Percentiles rank a stretch among this genome's conserved stretches.
These are phyloP conservation scores for Anhinga anhinga DNA, from an alignment of 2,113 vertebrate genomes.

Conservation along the genomic window DNA sequence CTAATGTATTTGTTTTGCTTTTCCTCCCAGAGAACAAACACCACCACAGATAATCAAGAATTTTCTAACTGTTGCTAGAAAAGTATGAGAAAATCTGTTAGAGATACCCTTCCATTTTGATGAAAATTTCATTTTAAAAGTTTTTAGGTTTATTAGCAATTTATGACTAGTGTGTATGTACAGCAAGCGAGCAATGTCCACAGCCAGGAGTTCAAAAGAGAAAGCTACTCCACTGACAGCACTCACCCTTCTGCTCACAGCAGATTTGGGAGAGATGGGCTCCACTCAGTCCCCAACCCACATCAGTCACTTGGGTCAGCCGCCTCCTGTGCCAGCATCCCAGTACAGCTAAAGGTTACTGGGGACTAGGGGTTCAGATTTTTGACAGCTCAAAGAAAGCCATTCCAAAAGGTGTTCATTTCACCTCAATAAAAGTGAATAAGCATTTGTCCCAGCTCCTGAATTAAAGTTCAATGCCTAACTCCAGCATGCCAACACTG, in stretches of 20 bases:
- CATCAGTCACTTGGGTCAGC: neutral
- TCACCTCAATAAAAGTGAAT: neutral
- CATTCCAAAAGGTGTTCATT: neutral
- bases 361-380: neutral
- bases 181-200: neutral
- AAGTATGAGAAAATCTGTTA: neutral
- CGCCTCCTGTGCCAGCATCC: neutral
- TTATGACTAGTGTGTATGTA: neutral
- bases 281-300: neutral
- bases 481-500: neutral
- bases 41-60: neutral
- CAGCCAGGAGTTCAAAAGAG: neutral
- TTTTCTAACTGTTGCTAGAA: neutral
- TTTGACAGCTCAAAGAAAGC: neutral
- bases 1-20: neutral
- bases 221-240: neutral
- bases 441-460: neutral
- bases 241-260: neutral
- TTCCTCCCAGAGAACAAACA: neutral
- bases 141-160: neutral
- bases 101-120: neutral
- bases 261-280: neutral
- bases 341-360: accelerated
- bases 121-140: neutral
- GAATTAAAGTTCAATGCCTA: neutral